Evolutionary conservation across 2,888 invertebrate genomes (phyloP).

Genomic region (Papilio protenor): DNA sequence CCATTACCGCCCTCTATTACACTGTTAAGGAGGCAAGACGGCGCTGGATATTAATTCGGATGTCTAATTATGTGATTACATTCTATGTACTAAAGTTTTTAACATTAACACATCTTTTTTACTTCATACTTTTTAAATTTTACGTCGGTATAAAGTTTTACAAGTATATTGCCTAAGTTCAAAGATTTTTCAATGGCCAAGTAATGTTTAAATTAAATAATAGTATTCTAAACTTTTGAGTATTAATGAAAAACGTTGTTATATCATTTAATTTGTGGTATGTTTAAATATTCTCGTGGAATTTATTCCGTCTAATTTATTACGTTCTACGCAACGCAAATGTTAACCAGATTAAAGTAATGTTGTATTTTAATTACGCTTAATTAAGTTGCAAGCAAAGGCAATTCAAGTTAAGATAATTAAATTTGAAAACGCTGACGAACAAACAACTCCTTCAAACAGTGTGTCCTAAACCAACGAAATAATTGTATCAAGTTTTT

Average conservation of each 20-base stretch:
- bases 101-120: neutral
- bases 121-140: neutral
- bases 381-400: constrained; percentile 60
- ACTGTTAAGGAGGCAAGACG: constrained; percentile 33
- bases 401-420: constrained; percentile 60
- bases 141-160: neutral
- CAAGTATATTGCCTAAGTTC: neutral
- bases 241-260: neutral
- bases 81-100: constrained; percentile 16
- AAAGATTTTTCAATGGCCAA: neutral
- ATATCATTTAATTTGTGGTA: neutral
- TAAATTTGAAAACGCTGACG: constrained; percentile 53
- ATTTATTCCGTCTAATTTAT: constrained; percentile 17
- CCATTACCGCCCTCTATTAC: constrained; percentile 14
- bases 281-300: neutral
- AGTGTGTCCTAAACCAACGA: constrained; percentile 16
- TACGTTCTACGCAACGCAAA: constrained; percentile 9
- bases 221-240: no score
- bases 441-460: constrained; percentile 31
- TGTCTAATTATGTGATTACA: constrained; percentile 25
- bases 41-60: constrained; percentile 14
- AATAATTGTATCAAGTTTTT: constrained; percentile 27
- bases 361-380: constrained; percentile 65
- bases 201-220: no score
- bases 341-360: constrained; percentile 69